Percentiles rank a stretch among this genome's conserved stretches.
Conservation (phyloP, 2,888 invertebrate species). For the Perizoma flavofasciatum region DNA sequence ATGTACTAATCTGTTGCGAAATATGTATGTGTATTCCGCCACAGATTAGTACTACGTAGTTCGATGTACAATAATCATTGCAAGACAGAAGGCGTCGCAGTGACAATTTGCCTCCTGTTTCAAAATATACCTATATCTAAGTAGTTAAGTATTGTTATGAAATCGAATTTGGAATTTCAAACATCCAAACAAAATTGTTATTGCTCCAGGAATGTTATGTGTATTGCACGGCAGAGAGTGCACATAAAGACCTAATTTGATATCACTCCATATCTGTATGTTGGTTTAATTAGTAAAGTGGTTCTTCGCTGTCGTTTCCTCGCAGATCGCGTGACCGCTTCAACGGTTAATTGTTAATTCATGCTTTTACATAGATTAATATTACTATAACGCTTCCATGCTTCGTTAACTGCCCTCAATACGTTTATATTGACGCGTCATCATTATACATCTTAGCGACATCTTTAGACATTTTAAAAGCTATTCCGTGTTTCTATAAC, state of each 20-base stretch:
- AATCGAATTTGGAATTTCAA: conserved; percentile 7
- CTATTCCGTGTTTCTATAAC: not conserved
- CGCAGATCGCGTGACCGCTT: conserved; percentile 57
- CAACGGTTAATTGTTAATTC: conserved; percentile 55
- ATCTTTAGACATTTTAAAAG: not conserved
- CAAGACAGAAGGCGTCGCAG: too few relatives aligned
- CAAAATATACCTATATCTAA: too few relatives aligned
- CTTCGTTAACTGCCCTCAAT: conserved; percentile 37
- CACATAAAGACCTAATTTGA: conserved; percentile 43
- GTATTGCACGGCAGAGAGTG: conserved; percentile 3
- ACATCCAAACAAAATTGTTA: conserved; percentile 12
- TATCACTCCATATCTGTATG: conserved; percentile 42
- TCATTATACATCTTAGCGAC: not conserved
- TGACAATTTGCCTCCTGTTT: too few relatives aligned
- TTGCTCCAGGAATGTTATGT: conserved; percentile 20
- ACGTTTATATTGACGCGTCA: conserved; percentile 12
- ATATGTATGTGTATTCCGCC: too few relatives aligned
- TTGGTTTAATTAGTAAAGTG: conserved; percentile 72
- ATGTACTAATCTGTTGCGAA: too few relatives aligned
- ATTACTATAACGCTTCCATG: conserved; percentile 43
- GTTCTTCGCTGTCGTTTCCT: conserved; percentile 56
- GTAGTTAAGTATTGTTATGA: not conserved
- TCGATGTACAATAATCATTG: too few relatives aligned
- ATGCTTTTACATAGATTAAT: conserved; percentile 49
- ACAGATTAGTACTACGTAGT: too few relatives aligned